Conservation (phyloP, 2,797 vertebrate genomes). For the Hafferia zeledoni region DNA sequence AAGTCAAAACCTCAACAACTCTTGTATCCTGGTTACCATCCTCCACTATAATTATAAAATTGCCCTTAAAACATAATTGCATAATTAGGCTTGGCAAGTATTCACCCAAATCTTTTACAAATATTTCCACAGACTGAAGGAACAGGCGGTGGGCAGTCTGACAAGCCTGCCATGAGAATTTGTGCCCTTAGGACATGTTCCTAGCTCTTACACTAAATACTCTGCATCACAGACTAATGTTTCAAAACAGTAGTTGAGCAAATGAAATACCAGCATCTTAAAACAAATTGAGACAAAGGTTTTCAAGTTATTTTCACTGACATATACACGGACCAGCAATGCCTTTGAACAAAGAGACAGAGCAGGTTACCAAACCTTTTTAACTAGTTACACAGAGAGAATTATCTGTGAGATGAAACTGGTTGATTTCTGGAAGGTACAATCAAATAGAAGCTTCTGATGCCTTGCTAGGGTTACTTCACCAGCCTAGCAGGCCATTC, state of each 20-base stretch:
- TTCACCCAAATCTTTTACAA: constrained; percentile 43
- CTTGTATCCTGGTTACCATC: constrained; percentile 59
- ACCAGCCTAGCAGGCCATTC: neutral
- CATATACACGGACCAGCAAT: neutral
- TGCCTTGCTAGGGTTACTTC: neutral
- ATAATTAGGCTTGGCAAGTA: constrained; percentile 49
- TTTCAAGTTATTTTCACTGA: neutral
- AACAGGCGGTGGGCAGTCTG: constrained; percentile 20
- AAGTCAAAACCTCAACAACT: constrained; percentile 37
- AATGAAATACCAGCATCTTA: neutral
- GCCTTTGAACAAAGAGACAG: neutral
- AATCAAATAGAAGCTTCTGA: neutral
- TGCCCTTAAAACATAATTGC: constrained; percentile 69
- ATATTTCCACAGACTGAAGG: constrained; percentile 34
- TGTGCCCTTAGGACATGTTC: constrained; percentile 13
- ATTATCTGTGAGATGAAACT: neutral
- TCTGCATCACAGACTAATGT: constrained; percentile 2
- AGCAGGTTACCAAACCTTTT: neutral
- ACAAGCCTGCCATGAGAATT: constrained; percentile 23
- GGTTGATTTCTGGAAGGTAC: neutral
- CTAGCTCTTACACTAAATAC: constrained; percentile 2
- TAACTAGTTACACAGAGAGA: neutral
- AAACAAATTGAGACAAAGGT: neutral
- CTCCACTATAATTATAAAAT: constrained; percentile 63
- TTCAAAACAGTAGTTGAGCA: constrained; percentile 54